phyloP scores from a whole-genome alignment of 2,888 invertebrate species.

The Exocentrus adspersus region DNA sequence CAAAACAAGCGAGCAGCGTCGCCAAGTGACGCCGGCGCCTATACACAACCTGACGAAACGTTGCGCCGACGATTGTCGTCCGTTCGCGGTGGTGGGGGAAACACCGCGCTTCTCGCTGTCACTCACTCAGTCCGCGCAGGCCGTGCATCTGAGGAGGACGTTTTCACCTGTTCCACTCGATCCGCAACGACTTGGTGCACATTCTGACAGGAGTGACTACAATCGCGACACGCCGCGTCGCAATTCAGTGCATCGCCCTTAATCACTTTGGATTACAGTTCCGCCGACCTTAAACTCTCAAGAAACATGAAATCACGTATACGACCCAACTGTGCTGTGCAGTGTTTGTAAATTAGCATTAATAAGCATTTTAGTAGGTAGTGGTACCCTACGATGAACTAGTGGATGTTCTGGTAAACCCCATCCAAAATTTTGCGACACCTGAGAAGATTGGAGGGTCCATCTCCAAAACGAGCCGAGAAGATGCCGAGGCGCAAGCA shows the following conservation, averaged over 20 bases:
- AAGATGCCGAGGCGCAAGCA: constrained; percentile 67
- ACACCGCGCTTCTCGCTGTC: constrained; percentile 61
- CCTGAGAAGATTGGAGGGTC: constrained; percentile 50
- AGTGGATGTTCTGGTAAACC: constrained; percentile 36
- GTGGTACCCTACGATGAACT: constrained; percentile 33
- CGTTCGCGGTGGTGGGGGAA: constrained; percentile 56
- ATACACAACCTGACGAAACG: constrained; percentile 58
- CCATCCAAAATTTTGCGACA: constrained; percentile 58
- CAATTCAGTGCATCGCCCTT: constrained; percentile 5
- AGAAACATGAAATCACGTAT: constrained; percentile 42
- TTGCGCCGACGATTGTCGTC: constrained; percentile 58
- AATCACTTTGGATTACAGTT: constrained; percentile 16
- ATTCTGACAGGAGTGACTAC: constrained; percentile 23
- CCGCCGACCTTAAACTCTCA: constrained; percentile 4
- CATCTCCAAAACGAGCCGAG: constrained; percentile 44
- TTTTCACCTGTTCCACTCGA: constrained; percentile 47
- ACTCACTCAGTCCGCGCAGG: constrained; percentile 65
- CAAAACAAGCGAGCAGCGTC: constrained; percentile 48
- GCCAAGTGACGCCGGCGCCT: constrained; percentile 61
- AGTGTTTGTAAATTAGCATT: constrained; percentile 25
- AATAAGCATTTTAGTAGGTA: constrained; percentile 8
- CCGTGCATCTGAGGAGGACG: constrained; percentile 58
- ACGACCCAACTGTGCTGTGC: constrained; percentile 45
- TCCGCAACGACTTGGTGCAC: constrained; percentile 28
- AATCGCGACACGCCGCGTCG: constrained; percentile 15